These are phyloP conservation scores for honey bee (Apis mellifera) DNA, from an alignment of 1,140 invertebrate species.

Conservation along the genomic window Amel_HAv3.1 CM009938.2:7326501-7327000, in stretches of 20 bases:
- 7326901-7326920: not conserved
- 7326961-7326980: too few species aligned
- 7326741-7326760: too few species aligned
- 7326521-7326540: not conserved
- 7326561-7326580: too few species aligned
- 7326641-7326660: too few species aligned
- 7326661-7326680: not conserved
- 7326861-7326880: conserved; percentile 13
- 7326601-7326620: not conserved
- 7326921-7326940: too few species aligned
- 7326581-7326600: too few species aligned
- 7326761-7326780: not conserved
- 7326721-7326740: too few species aligned
- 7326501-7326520: not conserved
- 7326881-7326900: not conserved
- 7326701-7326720: not conserved
- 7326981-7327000: too few species aligned
- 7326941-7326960: too few species aligned
- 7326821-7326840: not conserved
- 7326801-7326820: conserved; percentile 7
- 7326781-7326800: not conserved
- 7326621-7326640: not conserved
- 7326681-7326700: not conserved
- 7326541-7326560: too few species aligned
- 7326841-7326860: conserved; percentile 22